Evolutionary conservation across 2,888 invertebrate genomes (phyloP).

Genomic region (Hydraecia micacea): DNA sequence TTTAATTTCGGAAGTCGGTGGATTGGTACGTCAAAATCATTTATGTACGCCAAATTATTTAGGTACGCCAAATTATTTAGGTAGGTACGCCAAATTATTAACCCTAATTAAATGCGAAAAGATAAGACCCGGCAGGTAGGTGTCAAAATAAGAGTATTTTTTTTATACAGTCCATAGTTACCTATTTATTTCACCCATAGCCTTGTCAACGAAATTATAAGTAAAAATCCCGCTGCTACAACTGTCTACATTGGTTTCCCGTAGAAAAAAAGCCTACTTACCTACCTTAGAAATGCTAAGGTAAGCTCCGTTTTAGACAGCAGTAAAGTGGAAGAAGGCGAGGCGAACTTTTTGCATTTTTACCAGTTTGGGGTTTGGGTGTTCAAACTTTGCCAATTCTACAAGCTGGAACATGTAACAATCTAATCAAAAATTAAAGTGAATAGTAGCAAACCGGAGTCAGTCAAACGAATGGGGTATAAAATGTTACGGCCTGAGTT

Average conservation of each 20-base stretch:
- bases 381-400: constrained; percentile 49
- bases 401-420: constrained; percentile 50
- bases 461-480: constrained; percentile 63
- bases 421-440: constrained; percentile 62
- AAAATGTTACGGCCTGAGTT: constrained; percentile 68
- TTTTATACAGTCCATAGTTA: constrained; percentile 11
- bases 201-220: constrained; percentile 37
- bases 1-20: no score
- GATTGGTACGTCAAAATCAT: not conserved
- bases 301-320: constrained; percentile 27
- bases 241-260: constrained; percentile 29
- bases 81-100: not conserved
- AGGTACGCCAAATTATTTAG: no score
- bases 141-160: not conserved
- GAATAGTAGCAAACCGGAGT: constrained; percentile 49
- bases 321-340: constrained; percentile 5
- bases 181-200: constrained; percentile 16
- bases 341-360: constrained; percentile 22
- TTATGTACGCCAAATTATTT: no score
- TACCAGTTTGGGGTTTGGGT: not conserved
- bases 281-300: constrained; percentile 11
- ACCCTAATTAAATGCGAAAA: not conserved
- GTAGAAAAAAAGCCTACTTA: constrained; percentile 20
- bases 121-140: not conserved
- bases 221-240: constrained; percentile 43